These are phyloP conservation scores for Aptenodytes patagonicus DNA, from an alignment of 2,113 vertebrate species.

Conservation along the genomic window DNA sequence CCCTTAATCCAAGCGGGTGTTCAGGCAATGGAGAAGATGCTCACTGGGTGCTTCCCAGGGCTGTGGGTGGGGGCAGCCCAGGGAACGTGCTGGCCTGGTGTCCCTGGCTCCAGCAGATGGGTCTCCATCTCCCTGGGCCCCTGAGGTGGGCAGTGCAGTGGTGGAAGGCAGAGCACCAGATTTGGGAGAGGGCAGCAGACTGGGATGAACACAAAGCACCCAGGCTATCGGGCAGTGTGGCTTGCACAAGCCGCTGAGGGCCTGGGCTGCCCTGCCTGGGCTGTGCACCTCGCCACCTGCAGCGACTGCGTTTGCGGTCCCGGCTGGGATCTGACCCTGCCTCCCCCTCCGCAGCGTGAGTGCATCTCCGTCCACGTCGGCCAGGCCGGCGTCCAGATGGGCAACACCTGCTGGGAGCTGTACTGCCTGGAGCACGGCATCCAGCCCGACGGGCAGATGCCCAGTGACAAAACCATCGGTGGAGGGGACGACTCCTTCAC, in stretches of 20 bases:
- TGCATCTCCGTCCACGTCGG: not conserved
- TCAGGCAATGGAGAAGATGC: not conserved
- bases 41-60: not conserved
- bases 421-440: conserved; percentile 68
- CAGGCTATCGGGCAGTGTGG: accelerated
- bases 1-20: not conserved
- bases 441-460: conserved; percentile 73
- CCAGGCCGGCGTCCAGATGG: conserved; percentile 14
- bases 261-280: not conserved
- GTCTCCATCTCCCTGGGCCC: not conserved
- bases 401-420: conserved; percentile 10
- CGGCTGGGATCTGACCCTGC: not conserved
- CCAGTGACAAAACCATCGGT: conserved; percentile 60
- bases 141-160: not conserved
- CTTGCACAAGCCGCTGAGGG: not conserved
- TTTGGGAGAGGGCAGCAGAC: not conserved
- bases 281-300: not conserved
- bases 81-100: not conserved
- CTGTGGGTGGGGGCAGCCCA: not conserved
- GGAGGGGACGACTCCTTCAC: conserved; percentile 69
- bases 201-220: not conserved
- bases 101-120: not conserved
- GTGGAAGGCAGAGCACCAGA: not conserved
- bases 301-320: not conserved
- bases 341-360: not conserved